A percentile compares a stretch with the other conserved stretches of the same genome.
Evolutionary conservation across 2,797 vertebrate species (phyloP).

Genomic region (Squalus acanthias): DNA sequence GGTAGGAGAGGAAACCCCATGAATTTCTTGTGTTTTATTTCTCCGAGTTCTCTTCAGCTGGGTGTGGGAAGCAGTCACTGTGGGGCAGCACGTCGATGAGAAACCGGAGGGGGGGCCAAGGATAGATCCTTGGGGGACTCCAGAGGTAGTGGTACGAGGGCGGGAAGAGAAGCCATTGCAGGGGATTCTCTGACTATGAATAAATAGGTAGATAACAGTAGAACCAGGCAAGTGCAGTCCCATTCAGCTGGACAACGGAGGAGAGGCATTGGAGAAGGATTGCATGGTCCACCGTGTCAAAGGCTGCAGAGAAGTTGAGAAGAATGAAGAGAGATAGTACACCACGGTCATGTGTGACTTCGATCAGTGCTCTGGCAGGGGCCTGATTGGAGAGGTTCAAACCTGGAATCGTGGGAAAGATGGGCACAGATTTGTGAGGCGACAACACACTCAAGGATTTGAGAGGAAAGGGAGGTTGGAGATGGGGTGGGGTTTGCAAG

Average conservation of each 20-base stretch:
- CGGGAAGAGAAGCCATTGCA: background rate
- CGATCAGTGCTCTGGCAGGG: background rate
- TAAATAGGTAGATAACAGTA: background rate
- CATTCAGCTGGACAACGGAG: background rate
- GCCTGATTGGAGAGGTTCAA: background rate
- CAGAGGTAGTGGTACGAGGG: background rate
- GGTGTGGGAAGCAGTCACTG: background rate
- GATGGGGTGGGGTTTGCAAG: background rate
- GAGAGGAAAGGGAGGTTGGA: background rate
- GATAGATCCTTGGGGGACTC: background rate
- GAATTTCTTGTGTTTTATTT: too few relatives aligned
- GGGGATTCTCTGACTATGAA: background rate
- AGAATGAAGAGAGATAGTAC: background rate
- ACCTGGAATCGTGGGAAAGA: background rate
- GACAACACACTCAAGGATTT: background rate
- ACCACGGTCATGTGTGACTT: background rate
- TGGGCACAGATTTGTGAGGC: background rate
- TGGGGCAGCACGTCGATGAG: background rate
- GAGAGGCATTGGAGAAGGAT: background rate
- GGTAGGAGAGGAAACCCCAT: background rate
- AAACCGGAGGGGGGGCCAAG: background rate
- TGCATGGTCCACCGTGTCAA: background rate
- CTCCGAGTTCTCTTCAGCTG: background rate
- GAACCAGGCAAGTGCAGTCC: background rate
- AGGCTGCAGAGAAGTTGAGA: background rate